A percentile compares a stretch with the other conserved stretches of the same genome.
Evolutionary conservation across 2,888 invertebrate genomes (phyloP).

Genomic region (Argyresthia albistria): DNA sequence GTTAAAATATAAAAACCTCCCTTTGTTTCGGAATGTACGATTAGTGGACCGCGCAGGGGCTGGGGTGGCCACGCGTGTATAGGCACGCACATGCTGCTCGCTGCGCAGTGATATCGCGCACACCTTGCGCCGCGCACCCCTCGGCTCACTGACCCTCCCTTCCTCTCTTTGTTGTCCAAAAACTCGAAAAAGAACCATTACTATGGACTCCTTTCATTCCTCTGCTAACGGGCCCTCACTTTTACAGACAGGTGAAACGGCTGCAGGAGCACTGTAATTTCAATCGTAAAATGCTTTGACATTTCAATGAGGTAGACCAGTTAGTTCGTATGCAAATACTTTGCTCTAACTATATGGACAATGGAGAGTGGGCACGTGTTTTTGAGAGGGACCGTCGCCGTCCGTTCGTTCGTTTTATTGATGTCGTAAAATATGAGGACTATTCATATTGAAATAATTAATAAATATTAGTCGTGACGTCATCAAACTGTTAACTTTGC

Average conservation of each 20-base stretch:
- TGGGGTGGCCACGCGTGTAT: slow-evolving; percentile 42
- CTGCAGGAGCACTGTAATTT: background rate
- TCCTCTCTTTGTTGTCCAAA: slow-evolving; percentile 27
- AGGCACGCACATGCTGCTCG: slow-evolving; percentile 56
- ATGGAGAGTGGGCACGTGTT: slow-evolving; percentile 9
- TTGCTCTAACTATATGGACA: slow-evolving; percentile 3
- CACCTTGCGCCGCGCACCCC: slow-evolving; percentile 62
- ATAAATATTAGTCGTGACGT: slow-evolving; percentile 1
- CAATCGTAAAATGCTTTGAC: slow-evolving; percentile 3
- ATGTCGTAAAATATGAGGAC: slow-evolving; percentile 7
- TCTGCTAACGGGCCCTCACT: slow-evolving; percentile 3
- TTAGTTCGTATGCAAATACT: slow-evolving; percentile 9
- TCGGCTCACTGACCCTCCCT: slow-evolving; percentile 41
- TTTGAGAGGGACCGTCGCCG: too few relatives aligned
- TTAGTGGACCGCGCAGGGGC: slow-evolving; percentile 32
- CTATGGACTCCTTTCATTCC: background rate
- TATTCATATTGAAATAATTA: slow-evolving; percentile 2
- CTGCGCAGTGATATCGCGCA: slow-evolving; percentile 57
- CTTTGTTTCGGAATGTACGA: slow-evolving; percentile 41
- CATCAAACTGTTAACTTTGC: slow-evolving; percentile 6
- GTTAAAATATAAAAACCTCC: slow-evolving; percentile 17
- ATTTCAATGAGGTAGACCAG: slow-evolving; percentile 2
- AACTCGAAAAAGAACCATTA: background rate
- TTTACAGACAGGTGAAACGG: slow-evolving; percentile 5
- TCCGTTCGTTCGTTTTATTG: slow-evolving; percentile 3